phyloP scores from a whole-genome alignment of 2,888 invertebrate species.

The Cryptus viduatorius region DNA sequence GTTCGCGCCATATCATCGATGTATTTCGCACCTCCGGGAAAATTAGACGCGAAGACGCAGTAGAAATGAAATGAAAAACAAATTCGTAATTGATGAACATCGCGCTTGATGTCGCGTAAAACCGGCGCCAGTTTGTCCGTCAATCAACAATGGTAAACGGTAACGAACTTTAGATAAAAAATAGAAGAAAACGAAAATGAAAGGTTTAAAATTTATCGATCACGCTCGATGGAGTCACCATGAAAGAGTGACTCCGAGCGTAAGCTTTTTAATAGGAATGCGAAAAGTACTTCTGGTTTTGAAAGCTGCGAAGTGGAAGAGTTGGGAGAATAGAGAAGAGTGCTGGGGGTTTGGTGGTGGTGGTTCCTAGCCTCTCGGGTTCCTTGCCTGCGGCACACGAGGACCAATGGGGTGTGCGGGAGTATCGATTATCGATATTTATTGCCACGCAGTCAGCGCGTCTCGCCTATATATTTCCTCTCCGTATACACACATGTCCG shows the following conservation, averaged over 20 bases:
- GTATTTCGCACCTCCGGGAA: too few species aligned
- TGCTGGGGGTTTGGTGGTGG: neutral
- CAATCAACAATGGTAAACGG: constrained; percentile 16
- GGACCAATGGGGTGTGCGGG: constrained; percentile 75
- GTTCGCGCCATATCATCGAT: too few species aligned
- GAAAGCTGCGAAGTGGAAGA: constrained; percentile 74
- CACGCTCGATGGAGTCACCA: constrained; percentile 73
- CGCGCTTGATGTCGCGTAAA: neutral
- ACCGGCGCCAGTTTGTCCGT: neutral
- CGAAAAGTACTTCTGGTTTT: constrained; percentile 79
- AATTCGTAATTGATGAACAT: neutral
- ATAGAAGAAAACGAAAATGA: constrained; percentile 52
- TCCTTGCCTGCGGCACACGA: constrained; percentile 72
- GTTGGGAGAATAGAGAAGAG: constrained; percentile 27
- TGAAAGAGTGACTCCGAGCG: constrained; percentile 75
- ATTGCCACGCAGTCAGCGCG: constrained; percentile 79
- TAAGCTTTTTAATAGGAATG: constrained; percentile 77
- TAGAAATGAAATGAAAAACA: too few species aligned
- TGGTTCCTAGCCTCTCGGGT: constrained; percentile 51
- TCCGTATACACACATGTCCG: constrained; percentile 45
- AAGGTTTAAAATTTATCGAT: constrained; percentile 74
- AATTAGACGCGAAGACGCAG: too few species aligned
- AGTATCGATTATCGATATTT: constrained; percentile 81
- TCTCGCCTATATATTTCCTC: constrained; percentile 73
- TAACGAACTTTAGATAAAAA: constrained; percentile 25